Base-by-base conservation (phyloP, 2,888 invertebrate species). In the Cylloceria caligata region DNA sequence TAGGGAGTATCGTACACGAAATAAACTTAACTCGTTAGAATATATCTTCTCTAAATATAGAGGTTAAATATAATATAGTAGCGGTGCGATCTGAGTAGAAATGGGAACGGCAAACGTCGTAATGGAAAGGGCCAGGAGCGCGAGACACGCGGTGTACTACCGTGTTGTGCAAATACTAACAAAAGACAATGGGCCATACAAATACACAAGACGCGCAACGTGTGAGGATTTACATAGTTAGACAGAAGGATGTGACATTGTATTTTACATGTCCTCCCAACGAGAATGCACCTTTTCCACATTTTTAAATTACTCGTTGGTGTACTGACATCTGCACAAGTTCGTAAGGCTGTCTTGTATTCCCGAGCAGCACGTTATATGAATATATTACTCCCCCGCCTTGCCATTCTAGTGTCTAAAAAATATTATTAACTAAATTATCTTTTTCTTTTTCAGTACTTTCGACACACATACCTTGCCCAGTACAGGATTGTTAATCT, bases 391-490 rank as follows among this genome's bases (percentile, higher is more conserved):
- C n/a, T 34, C 0, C 9, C 0, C 2, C 16, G 34, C 0, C 30
- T 30, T 30, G 34, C 34, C 11, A 34, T 19, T 19, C n/a, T 5
- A 45, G 34, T 5, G n/a, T 5, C 34, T 6, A 34, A 16, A 34
- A 34, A 36, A 60, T 36, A 24, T 3, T 6, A 16, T 24, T 19
- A 34, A 34, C 9, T 9, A 13, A 24, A 39, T 42, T 42, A 21
- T 42, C 42, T 42, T 64, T 69, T 89, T 89, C 84, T 90, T 89
- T 93, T 93, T 69, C 93, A 97, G 96, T 94, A 96, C 45, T 97
- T 96, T 93, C 95, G 98, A 79, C 95, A 97, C 91, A 97, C 97
- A 86, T 97, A 95, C 90, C 91, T 95, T 69, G 97, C 97, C 2
- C 94, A 95, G 78, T 97, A 97, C 92, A 94, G 95, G 69, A 95